Evolutionary conservation across 1,140 invertebrate genomes (phyloP).

Genomic region (Ditylenchus dipsaci): DNA sequence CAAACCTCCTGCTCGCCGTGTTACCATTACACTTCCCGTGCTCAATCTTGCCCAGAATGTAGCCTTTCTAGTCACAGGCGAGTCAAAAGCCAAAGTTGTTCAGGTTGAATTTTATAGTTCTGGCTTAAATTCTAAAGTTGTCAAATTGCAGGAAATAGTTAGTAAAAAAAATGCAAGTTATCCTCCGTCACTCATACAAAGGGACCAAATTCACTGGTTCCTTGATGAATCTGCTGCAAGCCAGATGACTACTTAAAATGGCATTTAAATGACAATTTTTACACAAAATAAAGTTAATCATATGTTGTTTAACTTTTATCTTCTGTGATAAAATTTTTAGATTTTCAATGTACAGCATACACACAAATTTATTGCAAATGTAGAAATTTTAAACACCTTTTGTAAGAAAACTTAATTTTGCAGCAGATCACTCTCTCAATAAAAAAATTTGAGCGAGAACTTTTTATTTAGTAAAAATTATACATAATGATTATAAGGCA

Average conservation of each 20-base stretch:
- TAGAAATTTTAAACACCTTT: too few species aligned
- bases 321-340: too few species aligned
- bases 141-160: slow-evolving; percentile 1
- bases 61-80: slow-evolving; percentile 77
- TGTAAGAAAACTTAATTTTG: too few species aligned
- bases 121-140: neutral
- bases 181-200: slow-evolving; percentile 3
- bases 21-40: slow-evolving; percentile 86
- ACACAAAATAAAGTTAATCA: too few species aligned
- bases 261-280: too few species aligned
- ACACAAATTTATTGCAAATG: too few species aligned
- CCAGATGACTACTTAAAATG: neutral
- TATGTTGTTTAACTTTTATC: too few species aligned
- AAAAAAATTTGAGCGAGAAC: too few species aligned
- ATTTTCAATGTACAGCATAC: too few species aligned
- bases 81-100: slow-evolving; percentile 75
- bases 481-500: too few species aligned
- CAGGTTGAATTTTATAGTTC: neutral
- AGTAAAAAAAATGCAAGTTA: neutral
- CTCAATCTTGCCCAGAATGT: slow-evolving; percentile 79
- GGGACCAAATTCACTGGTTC: neutral
- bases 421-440: too few species aligned
- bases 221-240: neutral
- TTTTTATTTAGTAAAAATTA: too few species aligned
- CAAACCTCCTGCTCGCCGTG: slow-evolving; percentile 82